Conservation (phyloP, 2,888 invertebrate genomes). For the Athalia rosae region DNA sequence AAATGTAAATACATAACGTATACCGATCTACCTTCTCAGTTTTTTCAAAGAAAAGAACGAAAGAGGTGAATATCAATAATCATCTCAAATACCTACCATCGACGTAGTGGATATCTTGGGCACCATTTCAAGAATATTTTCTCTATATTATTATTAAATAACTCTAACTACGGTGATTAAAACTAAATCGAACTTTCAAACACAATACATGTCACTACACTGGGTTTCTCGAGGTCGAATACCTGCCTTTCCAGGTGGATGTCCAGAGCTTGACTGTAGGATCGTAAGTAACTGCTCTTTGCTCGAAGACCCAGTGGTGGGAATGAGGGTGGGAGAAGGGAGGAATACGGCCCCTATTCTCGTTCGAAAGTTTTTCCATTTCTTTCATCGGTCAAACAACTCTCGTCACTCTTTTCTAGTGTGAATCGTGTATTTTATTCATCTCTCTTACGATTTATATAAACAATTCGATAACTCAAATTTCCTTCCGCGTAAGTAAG, state of each 20-base stretch:
- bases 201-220: conserved; percentile 70
- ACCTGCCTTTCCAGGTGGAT: conserved; percentile 73
- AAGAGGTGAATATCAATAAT: background rate
- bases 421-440: background rate
- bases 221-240: conserved; percentile 68
- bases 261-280: conserved; percentile 72
- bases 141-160: conserved; percentile 38
- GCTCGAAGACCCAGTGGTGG: conserved; percentile 59
- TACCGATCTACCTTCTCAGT: background rate
- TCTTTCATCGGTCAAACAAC: conserved; percentile 21
- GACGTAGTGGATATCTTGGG: conserved; percentile 24
- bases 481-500: no score
- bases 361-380: conserved; percentile 52
- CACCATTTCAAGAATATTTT: conserved; percentile 37
- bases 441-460: background rate
- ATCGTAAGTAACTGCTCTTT: conserved; percentile 68
- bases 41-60: background rate
- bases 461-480: no score
- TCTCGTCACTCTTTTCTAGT: conserved; percentile 39
- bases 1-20: background rate
- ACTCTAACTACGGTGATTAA: conserved; percentile 46
- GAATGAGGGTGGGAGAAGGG: conserved; percentile 55
- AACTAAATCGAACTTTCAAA: conserved; percentile 47
- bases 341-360: conserved; percentile 61
- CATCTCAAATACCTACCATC: conserved; percentile 15